A percentile compares a stretch with the other conserved stretches of the same genome.
phyloP scores from a whole-genome alignment of 1,140 invertebrate genomes.

The Bombus difficillimus region DNA sequence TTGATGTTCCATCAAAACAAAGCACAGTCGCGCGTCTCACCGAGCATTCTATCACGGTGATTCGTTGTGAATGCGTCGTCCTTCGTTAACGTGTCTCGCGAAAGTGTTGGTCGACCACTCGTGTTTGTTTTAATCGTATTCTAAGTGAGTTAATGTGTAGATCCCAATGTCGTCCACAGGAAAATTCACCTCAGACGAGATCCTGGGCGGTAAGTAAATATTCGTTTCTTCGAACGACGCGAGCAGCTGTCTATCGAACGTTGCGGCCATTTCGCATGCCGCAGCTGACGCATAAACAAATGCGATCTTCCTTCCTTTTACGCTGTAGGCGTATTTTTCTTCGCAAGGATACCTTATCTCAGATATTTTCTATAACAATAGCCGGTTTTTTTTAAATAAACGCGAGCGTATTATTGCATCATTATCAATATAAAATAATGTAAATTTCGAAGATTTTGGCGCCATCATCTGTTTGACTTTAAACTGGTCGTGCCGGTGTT shows the following conservation, averaged over 20 bases:
- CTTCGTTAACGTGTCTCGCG: not conserved
- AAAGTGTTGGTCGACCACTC: constrained; percentile 6
- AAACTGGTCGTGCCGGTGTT: not conserved
- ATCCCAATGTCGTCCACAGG: constrained; percentile 77
- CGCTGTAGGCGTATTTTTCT: not conserved
- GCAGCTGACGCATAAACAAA: constrained; percentile 46
- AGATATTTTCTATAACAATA: not conserved
- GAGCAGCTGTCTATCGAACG: constrained; percentile 66
- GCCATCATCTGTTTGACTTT: not conserved
- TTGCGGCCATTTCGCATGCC: constrained; percentile 74
- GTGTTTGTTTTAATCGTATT: not conserved
- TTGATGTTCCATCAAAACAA: constrained; percentile 79
- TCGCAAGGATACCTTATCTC: not conserved
- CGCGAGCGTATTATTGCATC: not conserved
- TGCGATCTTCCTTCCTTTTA: not conserved
- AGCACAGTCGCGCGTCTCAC: constrained; percentile 67
- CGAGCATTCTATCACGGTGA: constrained; percentile 69
- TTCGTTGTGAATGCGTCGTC: constrained; percentile 64
- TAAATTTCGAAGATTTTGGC: constrained; percentile 27
- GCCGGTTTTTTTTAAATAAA: not conserved
- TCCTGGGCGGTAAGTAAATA: constrained; percentile 78
- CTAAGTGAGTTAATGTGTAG: constrained; percentile 34
- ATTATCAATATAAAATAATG: no score
- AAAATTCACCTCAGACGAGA: constrained; percentile 79
- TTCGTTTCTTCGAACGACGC: not conserved